Percentiles rank a stretch among this genome's conserved stretches.
These are phyloP conservation scores for Clepsis dumicolana DNA, from an alignment of 2,888 invertebrate species.

Conservation along the genomic window DNA sequence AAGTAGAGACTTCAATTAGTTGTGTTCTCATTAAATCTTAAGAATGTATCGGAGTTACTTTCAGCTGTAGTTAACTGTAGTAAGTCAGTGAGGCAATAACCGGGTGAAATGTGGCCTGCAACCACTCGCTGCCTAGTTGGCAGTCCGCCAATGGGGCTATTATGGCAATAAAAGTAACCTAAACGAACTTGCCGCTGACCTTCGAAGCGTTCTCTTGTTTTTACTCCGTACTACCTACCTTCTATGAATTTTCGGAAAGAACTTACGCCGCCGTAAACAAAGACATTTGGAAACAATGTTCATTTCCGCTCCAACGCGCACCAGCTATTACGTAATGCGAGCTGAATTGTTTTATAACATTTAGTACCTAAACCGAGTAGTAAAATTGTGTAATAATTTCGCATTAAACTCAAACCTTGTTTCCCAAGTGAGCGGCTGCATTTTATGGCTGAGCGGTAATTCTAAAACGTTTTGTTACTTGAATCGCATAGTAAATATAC, in stretches of 20 bases:
- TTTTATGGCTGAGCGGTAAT: constrained; percentile 3
- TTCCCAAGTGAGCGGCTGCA: constrained; percentile 8
- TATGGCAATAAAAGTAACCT: constrained; percentile 30
- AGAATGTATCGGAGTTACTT: background rate
- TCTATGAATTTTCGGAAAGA: background rate
- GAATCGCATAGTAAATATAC: background rate
- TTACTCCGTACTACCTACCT: constrained; percentile 1
- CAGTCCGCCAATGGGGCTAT: constrained; percentile 34
- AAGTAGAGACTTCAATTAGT: background rate
- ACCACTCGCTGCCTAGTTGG: constrained; percentile 38
- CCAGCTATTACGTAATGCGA: constrained; percentile 9
- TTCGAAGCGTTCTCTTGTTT: constrained; percentile 23
- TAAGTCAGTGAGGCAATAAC: constrained; percentile 32
- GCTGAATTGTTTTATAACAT: constrained; percentile 19
- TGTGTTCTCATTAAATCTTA: background rate
- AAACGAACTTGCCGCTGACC: constrained; percentile 41
- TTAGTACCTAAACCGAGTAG: constrained; percentile 22
- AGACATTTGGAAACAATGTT: constrained; percentile 23
- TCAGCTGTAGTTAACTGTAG: constrained; percentile 2
- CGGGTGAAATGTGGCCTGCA: constrained; percentile 26
- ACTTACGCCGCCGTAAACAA: constrained; percentile 22
- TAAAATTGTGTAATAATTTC: constrained; percentile 10
- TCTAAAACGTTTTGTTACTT: constrained; percentile 3
- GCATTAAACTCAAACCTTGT: constrained; percentile 1
- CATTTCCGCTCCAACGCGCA: constrained; percentile 15